Evolutionary conservation across 2,113 vertebrate genomes (phyloP), one percentile per base, ranked within the genome.

Genomic region (Probosciger aterrimus): DNA sequence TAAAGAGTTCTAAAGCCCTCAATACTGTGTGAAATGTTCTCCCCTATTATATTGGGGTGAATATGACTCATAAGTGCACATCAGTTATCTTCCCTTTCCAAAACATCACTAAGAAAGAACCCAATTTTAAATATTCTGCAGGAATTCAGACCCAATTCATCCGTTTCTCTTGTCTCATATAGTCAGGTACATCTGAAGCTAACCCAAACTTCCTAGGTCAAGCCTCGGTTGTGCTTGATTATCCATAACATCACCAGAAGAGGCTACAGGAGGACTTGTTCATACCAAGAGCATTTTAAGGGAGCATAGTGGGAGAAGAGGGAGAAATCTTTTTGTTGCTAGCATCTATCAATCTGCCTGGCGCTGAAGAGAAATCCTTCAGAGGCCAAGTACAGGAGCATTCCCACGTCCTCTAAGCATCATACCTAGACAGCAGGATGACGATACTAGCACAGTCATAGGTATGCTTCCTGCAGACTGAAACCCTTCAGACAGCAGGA

Each of bases 51-150:
- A 75, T 49, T 95, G 86, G 82, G 88, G 83, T 57, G 60, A 95
- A 90, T 10, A 43, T 95, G 95, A 96, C 86, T 95, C 95, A 87
- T 39, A 95, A 87, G 74, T 37, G 74, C 93, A 93, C 82, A 74
- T 49, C 37, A 83, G 82, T 96, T 97, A 96, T 95, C 94, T 19
- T 57, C 49, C 70, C 88, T 44, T 83, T 60, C 96, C 95, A 93
- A 97, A 49, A 60, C 59, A 55, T 19, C 52, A 8, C 46, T 75
- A 62, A 64, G 86, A 86, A 96, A 78, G 67, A 95, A 65, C 6
- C 24, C 71, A 89, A 95, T 97, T 97, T 95, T 44, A 90, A 87
- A 70, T 31, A 49, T 94, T 90, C 74, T 87, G 25, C 63, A 82
- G 62, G 91, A 86, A 95, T 69, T 76, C 23, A 80, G 86, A 71